Base-by-base conservation (phyloP, 1,140 invertebrate species). In the Scaptodrosophila lebanonensis region DNA sequence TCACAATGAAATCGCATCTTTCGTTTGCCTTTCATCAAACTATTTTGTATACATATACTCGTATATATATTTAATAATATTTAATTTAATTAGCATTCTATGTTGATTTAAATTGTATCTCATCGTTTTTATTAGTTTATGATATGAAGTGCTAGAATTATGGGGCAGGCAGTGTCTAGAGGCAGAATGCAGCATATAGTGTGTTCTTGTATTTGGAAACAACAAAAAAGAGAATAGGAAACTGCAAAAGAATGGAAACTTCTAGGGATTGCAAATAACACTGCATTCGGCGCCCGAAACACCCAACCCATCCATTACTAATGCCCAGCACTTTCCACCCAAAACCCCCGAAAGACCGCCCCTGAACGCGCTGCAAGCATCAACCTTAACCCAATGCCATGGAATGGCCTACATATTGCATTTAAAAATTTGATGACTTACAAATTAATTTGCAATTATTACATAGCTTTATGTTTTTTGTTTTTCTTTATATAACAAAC, bases 331-430 rank as follows among this genome's bases (percentile, higher is more conserved):
- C n/a, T n/a, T n/a, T n/a, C n/a, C n/a, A n/a, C n/a, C n/a, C n/a
- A n/a, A n/a, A n/a, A 17, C 17, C 35, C 15, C 0, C 25, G 12
- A 32, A 7, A 11, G 12, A 13, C 29, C 11, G 15, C 6, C n/a
- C 12, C 9, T 27, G 3, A 2, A 15, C n/a, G 12, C 2, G 22
- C 12, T 16, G 39, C 29, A 25, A 32, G 30, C 30, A 44, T 44
- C 17, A 33, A 15, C n/a, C 29, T 15, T 29, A 13, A 51, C 27
- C 27, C 33, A 7, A 15, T 25, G 12, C 51, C 65, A 58, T 51
- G 57, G 44, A 48, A 69, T 63, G 59, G 47, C 59, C 54, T 70
- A 66, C 25, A 58, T 77, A 79, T 79, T 82, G 73, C 75, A 79
- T 66, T 60, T 67, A 43, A 65, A 66, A 58, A 51, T 50, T 40